Percentiles rank a stretch among this genome's conserved stretches.
These are phyloP conservation scores for Siphonodentalium dalli DNA, from an alignment of 2,888 invertebrate species.

Conservation along the genomic window DNA sequence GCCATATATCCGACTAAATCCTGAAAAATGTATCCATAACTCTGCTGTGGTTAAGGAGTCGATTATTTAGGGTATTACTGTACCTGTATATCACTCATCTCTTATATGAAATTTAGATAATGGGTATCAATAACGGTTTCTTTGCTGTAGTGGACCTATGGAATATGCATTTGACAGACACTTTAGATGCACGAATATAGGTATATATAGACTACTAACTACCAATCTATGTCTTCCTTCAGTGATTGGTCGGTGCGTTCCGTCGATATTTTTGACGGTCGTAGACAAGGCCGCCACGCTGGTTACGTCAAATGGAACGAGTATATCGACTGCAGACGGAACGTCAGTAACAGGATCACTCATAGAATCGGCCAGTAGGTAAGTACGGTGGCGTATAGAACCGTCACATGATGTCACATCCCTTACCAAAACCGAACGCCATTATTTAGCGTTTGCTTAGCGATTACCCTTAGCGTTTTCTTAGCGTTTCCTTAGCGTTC, in stretches of 20 bases:
- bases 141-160: background rate
- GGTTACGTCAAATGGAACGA: slow-evolving; percentile 23
- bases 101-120: background rate
- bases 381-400: too few species aligned
- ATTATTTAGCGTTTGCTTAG: too few species aligned
- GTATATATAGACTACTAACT: background rate
- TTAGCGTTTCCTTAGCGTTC: too few species aligned
- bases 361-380: slow-evolving; percentile 61
- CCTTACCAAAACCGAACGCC: too few species aligned
- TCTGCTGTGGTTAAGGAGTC: too few species aligned
- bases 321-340: slow-evolving; percentile 32
- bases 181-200: background rate
- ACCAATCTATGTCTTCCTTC: slow-evolving; percentile 31
- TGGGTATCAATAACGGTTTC: background rate
- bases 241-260: slow-evolving; percentile 71
- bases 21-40: too few species aligned
- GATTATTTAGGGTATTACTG: too few species aligned
- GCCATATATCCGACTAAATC: too few species aligned
- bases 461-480: too few species aligned
- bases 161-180: background rate
- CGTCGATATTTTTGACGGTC: slow-evolving; percentile 56
- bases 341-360: slow-evolving; percentile 61
- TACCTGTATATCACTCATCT: too few species aligned
- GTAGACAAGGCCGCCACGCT: slow-evolving; percentile 37
- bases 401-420: background rate